phyloP scores from a whole-genome alignment of 2,888 invertebrate genomes.

The Caradrina clavipalpis region DNA sequence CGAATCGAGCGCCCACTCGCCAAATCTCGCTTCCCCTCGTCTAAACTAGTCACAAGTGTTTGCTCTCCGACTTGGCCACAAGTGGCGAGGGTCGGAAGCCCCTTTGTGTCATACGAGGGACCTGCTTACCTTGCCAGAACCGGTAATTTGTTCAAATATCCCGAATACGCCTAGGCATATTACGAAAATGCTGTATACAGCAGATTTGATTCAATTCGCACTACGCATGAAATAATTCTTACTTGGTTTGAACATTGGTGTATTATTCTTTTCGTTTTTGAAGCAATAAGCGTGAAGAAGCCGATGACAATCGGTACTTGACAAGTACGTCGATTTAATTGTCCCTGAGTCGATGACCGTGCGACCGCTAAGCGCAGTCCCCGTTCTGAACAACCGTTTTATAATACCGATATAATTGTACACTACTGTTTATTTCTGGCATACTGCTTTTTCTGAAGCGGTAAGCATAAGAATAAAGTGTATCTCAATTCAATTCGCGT shows the following conservation, averaged over 20 bases:
- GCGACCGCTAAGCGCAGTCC: slow-evolving; percentile 76
- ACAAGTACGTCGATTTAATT: slow-evolving; percentile 82
- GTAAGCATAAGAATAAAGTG: neutral
- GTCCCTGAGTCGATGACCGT: slow-evolving; percentile 86
- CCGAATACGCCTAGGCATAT: slow-evolving; percentile 41
- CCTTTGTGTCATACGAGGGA: slow-evolving; percentile 76
- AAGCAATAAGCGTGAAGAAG: slow-evolving; percentile 56
- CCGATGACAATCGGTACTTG: slow-evolving; percentile 68
- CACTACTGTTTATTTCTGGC: slow-evolving; percentile 40
- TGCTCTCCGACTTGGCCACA: slow-evolving; percentile 80
- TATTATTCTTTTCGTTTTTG: slow-evolving; percentile 23
- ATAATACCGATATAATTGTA: slow-evolving; percentile 56
- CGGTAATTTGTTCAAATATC: slow-evolving; percentile 82
- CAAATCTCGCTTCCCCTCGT: slow-evolving; percentile 75
- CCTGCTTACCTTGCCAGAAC: slow-evolving; percentile 77
- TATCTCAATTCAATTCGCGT: neutral
- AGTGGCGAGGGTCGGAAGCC: slow-evolving; percentile 79
- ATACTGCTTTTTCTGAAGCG: slow-evolving; percentile 6
- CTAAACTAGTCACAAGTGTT: slow-evolving; percentile 77
- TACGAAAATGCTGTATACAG: slow-evolving; percentile 50
- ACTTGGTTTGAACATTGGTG: slow-evolving; percentile 2
- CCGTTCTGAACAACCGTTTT: slow-evolving; percentile 58
- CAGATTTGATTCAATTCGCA: slow-evolving; percentile 40
- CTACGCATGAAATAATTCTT: slow-evolving; percentile 24
- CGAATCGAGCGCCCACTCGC: slow-evolving; percentile 63